Evolutionary conservation across 2,888 invertebrate genomes (phyloP).

Genomic region (Bellardia pandia): DNA sequence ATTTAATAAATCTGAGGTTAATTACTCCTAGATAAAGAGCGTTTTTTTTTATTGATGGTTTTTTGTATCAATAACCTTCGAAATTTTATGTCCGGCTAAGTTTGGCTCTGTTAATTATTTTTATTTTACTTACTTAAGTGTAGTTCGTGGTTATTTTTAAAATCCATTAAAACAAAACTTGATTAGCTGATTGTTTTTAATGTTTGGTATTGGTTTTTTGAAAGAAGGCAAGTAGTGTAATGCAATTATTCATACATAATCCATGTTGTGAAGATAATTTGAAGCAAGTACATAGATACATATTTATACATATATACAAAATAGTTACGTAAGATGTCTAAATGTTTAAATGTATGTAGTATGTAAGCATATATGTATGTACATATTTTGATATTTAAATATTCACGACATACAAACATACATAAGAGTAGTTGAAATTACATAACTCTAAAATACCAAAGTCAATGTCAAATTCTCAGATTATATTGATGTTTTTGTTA

Average conservation of each 20-base stretch:
- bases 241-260: slow-evolving; percentile 31
- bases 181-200: slow-evolving; percentile 20
- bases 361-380: slow-evolving; percentile 9
- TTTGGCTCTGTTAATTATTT: slow-evolving; percentile 26
- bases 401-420: background rate
- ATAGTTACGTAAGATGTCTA: too few species aligned
- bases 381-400: background rate
- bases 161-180: slow-evolving; percentile 28
- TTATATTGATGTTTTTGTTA: background rate
- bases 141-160: slow-evolving; percentile 29
- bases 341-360: background rate
- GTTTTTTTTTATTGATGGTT: background rate
- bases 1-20: background rate
- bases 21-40: slow-evolving; percentile 15
- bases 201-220: background rate
- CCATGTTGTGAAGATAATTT: slow-evolving; percentile 12
- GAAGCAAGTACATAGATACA: background rate
- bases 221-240: slow-evolving; percentile 33
- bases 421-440: background rate
- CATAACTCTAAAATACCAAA: background rate
- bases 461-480: slow-evolving; percentile 26
- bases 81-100: slow-evolving; percentile 49
- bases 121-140: slow-evolving; percentile 12
- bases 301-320: slow-evolving; percentile 1
- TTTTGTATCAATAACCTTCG: slow-evolving; percentile 40